Percentiles rank a stretch among this genome's conserved stretches.
These are phyloP conservation scores for Ichneumoninae sp. DNA, from an alignment of 2,888 invertebrate genomes.

Conservation along the genomic window DNA sequence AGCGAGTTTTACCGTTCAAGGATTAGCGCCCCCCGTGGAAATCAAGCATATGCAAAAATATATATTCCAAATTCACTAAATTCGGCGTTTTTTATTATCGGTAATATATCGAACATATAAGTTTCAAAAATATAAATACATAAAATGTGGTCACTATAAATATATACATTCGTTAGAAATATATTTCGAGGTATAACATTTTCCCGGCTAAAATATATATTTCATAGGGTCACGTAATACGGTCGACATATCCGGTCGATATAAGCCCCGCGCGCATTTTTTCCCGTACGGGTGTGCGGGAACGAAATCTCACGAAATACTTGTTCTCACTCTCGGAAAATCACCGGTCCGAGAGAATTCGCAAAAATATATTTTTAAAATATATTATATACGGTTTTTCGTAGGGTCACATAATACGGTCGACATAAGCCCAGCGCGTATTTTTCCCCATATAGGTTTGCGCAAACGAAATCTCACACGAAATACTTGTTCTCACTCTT, in stretches of 20 bases:
- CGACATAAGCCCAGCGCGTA: neutral
- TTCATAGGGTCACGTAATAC: neutral
- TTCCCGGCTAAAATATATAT: neutral
- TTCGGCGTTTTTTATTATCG: too few species aligned
- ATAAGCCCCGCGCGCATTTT: neutral
- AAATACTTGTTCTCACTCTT: slow-evolving; percentile 6
- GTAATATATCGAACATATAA: too few species aligned
- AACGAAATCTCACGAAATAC: neutral
- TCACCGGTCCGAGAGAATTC: slow-evolving; percentile 38
- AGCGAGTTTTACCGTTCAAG: neutral
- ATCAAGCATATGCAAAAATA: neutral
- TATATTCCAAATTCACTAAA: too few species aligned
- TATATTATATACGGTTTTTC: too few species aligned
- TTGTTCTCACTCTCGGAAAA: slow-evolving; percentile 1
- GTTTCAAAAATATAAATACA: too few species aligned
- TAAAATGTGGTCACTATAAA: too few species aligned
- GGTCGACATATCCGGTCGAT: neutral
- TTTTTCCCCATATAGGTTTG: neutral
- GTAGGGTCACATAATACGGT: neutral
- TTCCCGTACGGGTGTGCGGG: neutral
- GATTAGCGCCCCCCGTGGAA: neutral
- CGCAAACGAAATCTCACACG: neutral
- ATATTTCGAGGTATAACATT: neutral
- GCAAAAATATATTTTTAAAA: neutral
- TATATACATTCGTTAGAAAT: neutral